phyloP scores from a whole-genome alignment of 2,888 invertebrate genomes.

The Hirtodrosophila histrioides region DNA sequence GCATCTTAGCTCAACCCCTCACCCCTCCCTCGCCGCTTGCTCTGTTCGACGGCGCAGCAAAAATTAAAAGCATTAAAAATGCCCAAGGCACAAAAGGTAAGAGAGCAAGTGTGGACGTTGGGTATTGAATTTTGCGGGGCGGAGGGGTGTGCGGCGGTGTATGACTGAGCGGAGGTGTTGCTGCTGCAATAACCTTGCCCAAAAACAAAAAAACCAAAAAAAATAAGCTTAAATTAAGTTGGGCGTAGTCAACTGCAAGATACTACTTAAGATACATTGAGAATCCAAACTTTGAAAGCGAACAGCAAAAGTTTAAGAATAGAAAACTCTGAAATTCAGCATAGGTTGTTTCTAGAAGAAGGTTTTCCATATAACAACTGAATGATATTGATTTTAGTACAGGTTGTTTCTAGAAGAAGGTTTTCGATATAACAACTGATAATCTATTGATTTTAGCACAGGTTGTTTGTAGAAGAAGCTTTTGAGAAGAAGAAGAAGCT shows the following conservation, averaged over 20 bases:
- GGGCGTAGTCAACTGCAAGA: slow-evolving; percentile 22
- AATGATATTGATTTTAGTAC: no score
- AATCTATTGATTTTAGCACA: no score
- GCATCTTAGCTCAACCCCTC: slow-evolving; percentile 44
- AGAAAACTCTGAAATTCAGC: no score
- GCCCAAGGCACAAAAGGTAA: slow-evolving; percentile 61
- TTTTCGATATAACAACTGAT: no score
- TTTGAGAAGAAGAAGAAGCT: no score
- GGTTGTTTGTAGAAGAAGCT: no score
- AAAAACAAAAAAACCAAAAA: slow-evolving; percentile 22
- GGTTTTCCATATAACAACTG: no score
- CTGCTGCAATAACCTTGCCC: slow-evolving; percentile 65
- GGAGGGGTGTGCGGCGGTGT: slow-evolving; percentile 1
- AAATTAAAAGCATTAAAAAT: slow-evolving; percentile 79
- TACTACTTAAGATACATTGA: slow-evolving; percentile 2
- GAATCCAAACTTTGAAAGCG: no score
- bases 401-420: no score
- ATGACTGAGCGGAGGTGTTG: slow-evolving; percentile 58
- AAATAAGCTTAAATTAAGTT: not conserved
- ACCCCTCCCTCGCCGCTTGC: slow-evolving; percentile 5
- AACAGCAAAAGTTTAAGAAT: no score
- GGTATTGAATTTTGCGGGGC: slow-evolving; percentile 8
- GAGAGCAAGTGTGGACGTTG: slow-evolving; percentile 31
- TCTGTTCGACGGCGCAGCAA: slow-evolving; percentile 61
- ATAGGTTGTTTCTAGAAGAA: no score